Percentiles rank a stretch among this genome's conserved stretches.
Conservation (phyloP, 2,113 vertebrate genomes). For the Agapornis roseicollis region DNA sequence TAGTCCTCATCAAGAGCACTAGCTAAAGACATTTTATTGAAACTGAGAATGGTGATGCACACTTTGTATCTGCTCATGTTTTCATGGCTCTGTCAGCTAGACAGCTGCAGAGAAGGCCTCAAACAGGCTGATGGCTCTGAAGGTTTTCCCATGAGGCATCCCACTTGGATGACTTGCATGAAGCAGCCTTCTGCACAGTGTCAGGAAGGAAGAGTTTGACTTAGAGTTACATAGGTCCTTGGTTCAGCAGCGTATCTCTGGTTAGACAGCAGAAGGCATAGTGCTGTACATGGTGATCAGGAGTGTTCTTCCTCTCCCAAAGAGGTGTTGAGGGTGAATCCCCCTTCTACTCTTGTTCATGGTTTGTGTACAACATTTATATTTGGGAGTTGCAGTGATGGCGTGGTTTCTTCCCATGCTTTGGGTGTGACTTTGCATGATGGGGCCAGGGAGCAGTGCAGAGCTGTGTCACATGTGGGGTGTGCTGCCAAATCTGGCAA, state of each 20-base stretch:
- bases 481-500: neutral
- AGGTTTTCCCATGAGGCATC: neutral
- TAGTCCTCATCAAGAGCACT: neutral
- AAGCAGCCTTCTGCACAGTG: neutral
- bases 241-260: neutral
- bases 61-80: neutral
- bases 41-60: neutral
- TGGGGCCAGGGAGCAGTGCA: neutral
- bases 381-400: neutral
- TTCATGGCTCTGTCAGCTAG: neutral
- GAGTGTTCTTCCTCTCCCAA: neutral
- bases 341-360: neutral
- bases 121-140: neutral
- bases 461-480: accelerated
- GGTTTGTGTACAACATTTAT: neutral
- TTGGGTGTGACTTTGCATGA: neutral
- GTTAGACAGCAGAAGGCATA: neutral
- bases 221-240: neutral
- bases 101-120: neutral
- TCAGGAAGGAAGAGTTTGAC: neutral
- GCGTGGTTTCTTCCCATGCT: neutral
- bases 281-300: neutral
- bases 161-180: neutral
- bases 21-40: neutral
- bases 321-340: neutral